A percentile compares a stretch with the other conserved stretches of the same genome.
These are phyloP conservation scores for Neoscelio sp. DNA, from an alignment of 2,888 invertebrate genomes.

Conservation along the genomic window DNA sequence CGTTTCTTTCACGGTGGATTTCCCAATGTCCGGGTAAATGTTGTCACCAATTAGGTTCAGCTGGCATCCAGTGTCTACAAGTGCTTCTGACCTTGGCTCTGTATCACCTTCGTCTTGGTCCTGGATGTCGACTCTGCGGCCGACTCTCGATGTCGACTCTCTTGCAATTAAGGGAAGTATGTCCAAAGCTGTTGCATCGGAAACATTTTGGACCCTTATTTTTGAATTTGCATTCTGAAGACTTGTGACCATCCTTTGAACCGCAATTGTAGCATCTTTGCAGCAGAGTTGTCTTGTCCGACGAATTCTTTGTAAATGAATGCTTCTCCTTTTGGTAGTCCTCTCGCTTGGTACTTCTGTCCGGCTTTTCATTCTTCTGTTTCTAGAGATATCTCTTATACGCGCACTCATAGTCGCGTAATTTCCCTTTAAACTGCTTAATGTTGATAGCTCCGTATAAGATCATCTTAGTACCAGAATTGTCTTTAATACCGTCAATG, in stretches of 20 bases:
- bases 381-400: background rate
- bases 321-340: background rate
- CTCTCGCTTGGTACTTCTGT: background rate
- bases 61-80: conserved; percentile 49
- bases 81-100: conserved; percentile 9
- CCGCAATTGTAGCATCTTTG: conserved; percentile 56
- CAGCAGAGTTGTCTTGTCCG: too few relatives aligned
- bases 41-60: conserved; percentile 39
- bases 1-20: conserved; percentile 19
- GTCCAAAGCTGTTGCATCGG: conserved; percentile 56
- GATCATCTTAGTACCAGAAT: too few relatives aligned
- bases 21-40: conserved; percentile 26
- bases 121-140: background rate
- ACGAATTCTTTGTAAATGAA: background rate
- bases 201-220: conserved; percentile 46
- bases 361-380: background rate
- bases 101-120: conserved; percentile 1
- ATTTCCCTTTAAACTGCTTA: too few relatives aligned
- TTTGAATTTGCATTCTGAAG: conserved; percentile 30
- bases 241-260: conserved; percentile 17
- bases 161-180: conserved; percentile 55
- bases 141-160: background rate
- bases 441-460: too few relatives aligned
- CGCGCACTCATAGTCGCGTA: too few relatives aligned
- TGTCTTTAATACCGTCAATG: too few relatives aligned